These are phyloP conservation scores for Sarcophaga rosellei DNA, from an alignment of 2,888 invertebrate genomes.

Conservation along the genomic window DNA sequence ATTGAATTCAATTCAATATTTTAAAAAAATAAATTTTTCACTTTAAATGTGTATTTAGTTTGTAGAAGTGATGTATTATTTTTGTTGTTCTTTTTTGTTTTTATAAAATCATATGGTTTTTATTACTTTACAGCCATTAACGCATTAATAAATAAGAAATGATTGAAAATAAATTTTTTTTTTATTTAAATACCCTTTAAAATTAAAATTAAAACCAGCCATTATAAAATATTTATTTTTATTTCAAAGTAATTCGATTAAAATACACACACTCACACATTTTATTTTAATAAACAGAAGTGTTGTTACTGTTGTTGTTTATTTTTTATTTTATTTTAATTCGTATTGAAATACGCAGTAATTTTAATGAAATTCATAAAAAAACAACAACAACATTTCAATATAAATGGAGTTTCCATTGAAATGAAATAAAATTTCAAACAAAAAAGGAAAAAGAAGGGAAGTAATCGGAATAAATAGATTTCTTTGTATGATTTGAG, in stretches of 20 bases:
- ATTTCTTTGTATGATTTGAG: too few species aligned
- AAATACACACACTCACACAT: neutral
- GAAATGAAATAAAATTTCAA: too few species aligned
- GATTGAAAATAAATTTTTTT: constrained; percentile 21
- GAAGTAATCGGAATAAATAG: too few species aligned
- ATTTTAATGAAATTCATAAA: too few species aligned
- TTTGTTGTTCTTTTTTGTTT: neutral
- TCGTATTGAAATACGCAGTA: too few species aligned
- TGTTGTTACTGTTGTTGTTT: too few species aligned
- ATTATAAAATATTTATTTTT: constrained; percentile 38
- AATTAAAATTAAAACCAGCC: constrained; percentile 53
- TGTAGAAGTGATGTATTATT: neutral
- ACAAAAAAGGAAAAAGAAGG: too few species aligned
- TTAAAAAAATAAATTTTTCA: neutral
- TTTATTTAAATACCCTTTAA: constrained; percentile 24
- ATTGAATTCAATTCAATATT: neutral
- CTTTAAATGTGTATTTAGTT: neutral
- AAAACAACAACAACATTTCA: too few species aligned
- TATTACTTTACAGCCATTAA: constrained; percentile 47
- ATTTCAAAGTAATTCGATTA: constrained; percentile 31
- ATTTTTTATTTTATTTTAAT: too few species aligned
- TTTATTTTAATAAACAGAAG: constrained; percentile 4
- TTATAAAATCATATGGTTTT: constrained; percentile 4
- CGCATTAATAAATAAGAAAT: constrained; percentile 49
- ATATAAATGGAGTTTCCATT: too few species aligned